These are phyloP conservation scores for Nansenia antarctica DNA, from an alignment of 2,113 vertebrate genomes.

Conservation along the genomic window DNA sequence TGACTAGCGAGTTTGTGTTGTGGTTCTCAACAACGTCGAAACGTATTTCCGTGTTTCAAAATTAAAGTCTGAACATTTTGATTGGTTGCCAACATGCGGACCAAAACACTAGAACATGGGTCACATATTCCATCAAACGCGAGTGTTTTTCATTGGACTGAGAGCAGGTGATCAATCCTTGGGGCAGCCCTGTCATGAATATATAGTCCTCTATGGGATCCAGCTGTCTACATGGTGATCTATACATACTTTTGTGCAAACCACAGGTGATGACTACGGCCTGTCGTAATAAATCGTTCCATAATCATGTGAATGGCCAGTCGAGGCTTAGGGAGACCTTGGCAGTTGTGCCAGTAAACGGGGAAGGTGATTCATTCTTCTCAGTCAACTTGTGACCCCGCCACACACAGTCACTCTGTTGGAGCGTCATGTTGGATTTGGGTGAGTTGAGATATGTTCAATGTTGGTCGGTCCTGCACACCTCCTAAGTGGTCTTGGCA, in stretches of 20 bases:
- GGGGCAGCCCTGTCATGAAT: constrained; percentile 21
- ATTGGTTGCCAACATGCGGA: too few relatives aligned
- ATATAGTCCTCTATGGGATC: not conserved
- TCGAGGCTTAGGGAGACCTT: not conserved
- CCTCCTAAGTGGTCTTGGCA: not conserved
- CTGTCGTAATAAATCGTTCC: not conserved
- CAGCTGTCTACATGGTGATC: constrained; percentile 17
- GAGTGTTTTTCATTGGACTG: constrained; percentile 6
- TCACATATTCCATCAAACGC: too few relatives aligned
- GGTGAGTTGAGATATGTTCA: not conserved
- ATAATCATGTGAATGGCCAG: not conserved
- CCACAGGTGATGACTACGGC: not conserved
- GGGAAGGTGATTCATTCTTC: not conserved
- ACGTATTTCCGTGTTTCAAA: too few relatives aligned
- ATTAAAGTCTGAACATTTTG: too few relatives aligned
- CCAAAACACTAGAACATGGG: too few relatives aligned
- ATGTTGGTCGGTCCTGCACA: not conserved
- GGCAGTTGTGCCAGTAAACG: not conserved
- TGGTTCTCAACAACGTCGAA: too few relatives aligned
- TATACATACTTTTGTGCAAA: constrained; percentile 9
- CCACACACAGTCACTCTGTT: not conserved
- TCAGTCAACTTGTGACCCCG: not conserved
- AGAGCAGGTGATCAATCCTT: constrained; percentile 41
- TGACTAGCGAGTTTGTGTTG: too few relatives aligned
- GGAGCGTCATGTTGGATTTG: not conserved